Conservation (phyloP, 2,888 invertebrate genomes). For the Schrankia costaestrigalis region DNA sequence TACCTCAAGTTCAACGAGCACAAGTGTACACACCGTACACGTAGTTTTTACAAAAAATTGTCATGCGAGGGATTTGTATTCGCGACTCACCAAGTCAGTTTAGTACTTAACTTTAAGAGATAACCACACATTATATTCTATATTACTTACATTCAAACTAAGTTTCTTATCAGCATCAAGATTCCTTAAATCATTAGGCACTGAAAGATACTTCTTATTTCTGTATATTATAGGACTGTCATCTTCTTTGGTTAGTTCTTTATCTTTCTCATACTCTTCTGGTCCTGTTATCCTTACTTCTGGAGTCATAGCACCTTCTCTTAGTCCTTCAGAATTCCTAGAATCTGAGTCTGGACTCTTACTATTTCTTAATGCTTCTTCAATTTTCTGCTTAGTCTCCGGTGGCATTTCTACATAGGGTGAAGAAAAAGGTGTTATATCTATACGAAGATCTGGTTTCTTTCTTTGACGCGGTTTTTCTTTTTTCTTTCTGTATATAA, state of each 20-base stretch:
- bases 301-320: conserved; percentile 51
- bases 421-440: conserved; percentile 60
- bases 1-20: no score
- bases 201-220: conserved; percentile 82
- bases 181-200: conserved; percentile 82
- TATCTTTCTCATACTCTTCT: conserved; percentile 24
- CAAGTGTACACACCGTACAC: no score
- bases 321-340: conserved; percentile 6
- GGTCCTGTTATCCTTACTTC: conserved; percentile 55
- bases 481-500: conserved; percentile 70
- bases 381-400: conserved; percentile 46
- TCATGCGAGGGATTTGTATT: no score
- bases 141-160: conserved; percentile 37
- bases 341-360: conserved; percentile 16
- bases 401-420: conserved; percentile 71
- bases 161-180: conserved; percentile 53
- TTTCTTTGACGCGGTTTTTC: conserved; percentile 66
- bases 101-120: no score
- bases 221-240: conserved; percentile 44
- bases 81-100: no score
- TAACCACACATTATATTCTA: no score
- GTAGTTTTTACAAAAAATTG: no score
- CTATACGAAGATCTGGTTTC: conserved; percentile 60
- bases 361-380: conserved; percentile 40
- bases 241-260: conserved; percentile 7